These are phyloP conservation scores for Ornithoptera alexandrae DNA, from an alignment of 2,888 invertebrate species.

Conservation along the genomic window DNA sequence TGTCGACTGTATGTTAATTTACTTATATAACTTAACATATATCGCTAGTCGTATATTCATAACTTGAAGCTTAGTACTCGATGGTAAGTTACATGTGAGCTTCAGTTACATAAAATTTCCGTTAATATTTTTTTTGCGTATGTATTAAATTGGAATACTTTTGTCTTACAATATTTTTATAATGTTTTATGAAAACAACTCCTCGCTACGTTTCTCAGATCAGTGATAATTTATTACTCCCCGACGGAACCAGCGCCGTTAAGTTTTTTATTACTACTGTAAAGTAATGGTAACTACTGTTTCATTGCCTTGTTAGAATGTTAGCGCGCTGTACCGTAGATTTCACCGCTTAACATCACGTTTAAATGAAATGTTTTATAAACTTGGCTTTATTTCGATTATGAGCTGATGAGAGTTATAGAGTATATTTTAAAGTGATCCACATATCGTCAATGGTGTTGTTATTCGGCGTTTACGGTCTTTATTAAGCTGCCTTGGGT, in stretches of 20 bases:
- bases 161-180: neutral
- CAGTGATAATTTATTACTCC: no score
- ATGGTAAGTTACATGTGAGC: neutral
- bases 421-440: neutral
- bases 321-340: no score
- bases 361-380: no score
- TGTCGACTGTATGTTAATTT: constrained; percentile 6
- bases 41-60: neutral
- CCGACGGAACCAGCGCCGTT: neutral
- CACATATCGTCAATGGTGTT: constrained; percentile 10
- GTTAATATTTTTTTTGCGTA: neutral
- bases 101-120: neutral
- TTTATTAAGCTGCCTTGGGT: constrained; percentile 24
- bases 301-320: no score
- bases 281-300: neutral
- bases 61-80: neutral
- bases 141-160: neutral
- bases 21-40: constrained; percentile 3
- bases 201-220: no score
- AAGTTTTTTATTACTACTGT: neutral
- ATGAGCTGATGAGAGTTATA: no score
- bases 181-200: no score
- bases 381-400: no score
- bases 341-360: no score
- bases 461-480: constrained; percentile 24